A percentile compares a stretch with the other conserved stretches of the same genome.
phyloP scores from a whole-genome alignment of 1,140 invertebrate genomes.

The Rhyzopertha dominica region DNA sequence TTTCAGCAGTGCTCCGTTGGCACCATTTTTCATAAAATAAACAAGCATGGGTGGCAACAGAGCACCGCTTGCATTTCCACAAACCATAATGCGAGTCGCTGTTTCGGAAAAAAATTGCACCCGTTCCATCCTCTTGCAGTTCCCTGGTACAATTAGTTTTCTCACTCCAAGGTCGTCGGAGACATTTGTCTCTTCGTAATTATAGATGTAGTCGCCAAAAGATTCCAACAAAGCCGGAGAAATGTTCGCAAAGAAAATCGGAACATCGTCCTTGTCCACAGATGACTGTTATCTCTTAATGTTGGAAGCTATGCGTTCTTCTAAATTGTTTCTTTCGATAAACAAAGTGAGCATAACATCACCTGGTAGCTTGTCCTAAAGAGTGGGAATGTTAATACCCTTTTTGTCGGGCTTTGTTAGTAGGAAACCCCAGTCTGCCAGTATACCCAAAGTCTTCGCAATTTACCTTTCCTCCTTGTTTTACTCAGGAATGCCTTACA shows the following conservation, averaged over 20 bases:
- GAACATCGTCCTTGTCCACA: constrained; percentile 3
- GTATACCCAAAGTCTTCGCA: not conserved
- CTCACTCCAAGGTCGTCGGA: constrained; percentile 6
- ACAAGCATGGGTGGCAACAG: no score
- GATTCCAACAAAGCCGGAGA: constrained; percentile 7
- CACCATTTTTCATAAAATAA: no score
- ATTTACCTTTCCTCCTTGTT: constrained; percentile 4
- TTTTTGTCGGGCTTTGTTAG: constrained; percentile 10
- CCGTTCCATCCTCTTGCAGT: constrained; percentile 2
- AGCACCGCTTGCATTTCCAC: no score
- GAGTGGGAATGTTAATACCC: constrained; percentile 1
- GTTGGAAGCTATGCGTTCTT: constrained; percentile 4
- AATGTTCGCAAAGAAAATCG: constrained; percentile 11
- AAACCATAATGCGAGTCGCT: no score
- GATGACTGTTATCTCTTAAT: constrained; percentile 5
- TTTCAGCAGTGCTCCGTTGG: no score
- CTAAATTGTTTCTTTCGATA: constrained; percentile 6
- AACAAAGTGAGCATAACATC: not conserved
- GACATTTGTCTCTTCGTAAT: constrained; percentile 9
- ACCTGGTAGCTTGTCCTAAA: constrained; percentile 5
- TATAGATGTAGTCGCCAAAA: constrained; percentile 3
- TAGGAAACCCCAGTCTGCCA: constrained; percentile 9
- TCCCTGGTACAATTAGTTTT: constrained; percentile 7
- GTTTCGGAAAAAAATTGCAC: constrained; percentile 3
- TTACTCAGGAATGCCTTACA: no score